Conservation (phyloP, 2,888 invertebrate species). For the Diploptera punctata region DNA sequence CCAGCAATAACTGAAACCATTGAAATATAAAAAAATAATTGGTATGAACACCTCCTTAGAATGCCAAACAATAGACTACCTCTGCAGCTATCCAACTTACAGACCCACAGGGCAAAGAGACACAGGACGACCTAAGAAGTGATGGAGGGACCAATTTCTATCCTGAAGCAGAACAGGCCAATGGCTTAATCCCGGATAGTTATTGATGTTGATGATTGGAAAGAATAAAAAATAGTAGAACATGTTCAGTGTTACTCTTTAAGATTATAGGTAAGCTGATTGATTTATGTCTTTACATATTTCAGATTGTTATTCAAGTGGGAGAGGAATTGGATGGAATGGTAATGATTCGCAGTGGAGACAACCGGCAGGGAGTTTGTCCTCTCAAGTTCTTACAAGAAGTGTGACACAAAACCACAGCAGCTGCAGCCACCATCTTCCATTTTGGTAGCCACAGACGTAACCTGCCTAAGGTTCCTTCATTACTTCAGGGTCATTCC, state of each 20-base stretch:
- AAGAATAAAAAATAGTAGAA: background rate
- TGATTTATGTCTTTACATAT: slow-evolving; percentile 21
- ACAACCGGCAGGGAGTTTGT: slow-evolving; percentile 91
- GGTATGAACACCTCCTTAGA: no score
- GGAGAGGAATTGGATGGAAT: slow-evolving; percentile 93
- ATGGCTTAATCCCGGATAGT: no score
- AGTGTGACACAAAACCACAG: slow-evolving; percentile 70
- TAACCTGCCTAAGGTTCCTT: slow-evolving; percentile 15
- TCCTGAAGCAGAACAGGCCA: no score
- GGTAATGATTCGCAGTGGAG: slow-evolving; percentile 91
- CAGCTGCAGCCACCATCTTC: slow-evolving; percentile 6
- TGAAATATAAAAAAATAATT: no score
- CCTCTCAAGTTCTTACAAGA: slow-evolving; percentile 95
- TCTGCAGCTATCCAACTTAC: no score
- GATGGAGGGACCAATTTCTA: no score
- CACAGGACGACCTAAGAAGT: no score
- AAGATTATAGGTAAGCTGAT: background rate
- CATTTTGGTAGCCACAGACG: background rate
- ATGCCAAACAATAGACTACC: no score
- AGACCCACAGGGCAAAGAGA: no score
- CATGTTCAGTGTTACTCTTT: no score
- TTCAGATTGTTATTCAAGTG: slow-evolving; percentile 84
- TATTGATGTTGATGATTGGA: background rate
- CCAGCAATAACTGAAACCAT: no score
- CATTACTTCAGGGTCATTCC: slow-evolving; percentile 13